Evolutionary conservation across 2,797 vertebrate genomes (phyloP).

Genomic region (Mus caroli): DNA sequence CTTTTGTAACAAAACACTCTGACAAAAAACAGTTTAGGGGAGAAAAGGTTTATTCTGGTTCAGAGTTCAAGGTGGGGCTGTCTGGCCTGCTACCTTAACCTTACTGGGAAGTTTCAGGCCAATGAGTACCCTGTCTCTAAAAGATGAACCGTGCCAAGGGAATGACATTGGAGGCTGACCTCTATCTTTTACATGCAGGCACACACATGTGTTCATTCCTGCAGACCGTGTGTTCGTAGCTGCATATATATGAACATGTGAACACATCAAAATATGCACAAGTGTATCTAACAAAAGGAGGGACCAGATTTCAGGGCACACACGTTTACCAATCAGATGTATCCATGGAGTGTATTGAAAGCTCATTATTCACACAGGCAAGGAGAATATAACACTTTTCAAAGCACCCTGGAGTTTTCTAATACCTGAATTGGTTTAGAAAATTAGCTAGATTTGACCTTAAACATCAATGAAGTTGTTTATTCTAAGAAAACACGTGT

Average conservation of each 20-base stretch:
- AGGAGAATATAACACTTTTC: not conserved
- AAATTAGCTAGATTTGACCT: constrained; percentile 32
- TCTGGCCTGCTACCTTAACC: not conserved
- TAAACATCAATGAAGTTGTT: not conserved
- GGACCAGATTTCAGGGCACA: not conserved
- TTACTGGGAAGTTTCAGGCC: not conserved
- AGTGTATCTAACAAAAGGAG: not conserved
- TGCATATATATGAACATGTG: not conserved
- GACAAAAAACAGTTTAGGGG: not conserved
- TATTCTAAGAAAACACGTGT: constrained; percentile 9
- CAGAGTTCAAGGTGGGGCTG: not conserved
- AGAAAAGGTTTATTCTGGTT: not conserved
- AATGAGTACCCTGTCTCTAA: not conserved
- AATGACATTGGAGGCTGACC: not conserved
- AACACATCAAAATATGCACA: not conserved
- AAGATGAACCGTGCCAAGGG: too few species aligned
- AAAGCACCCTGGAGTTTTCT: not conserved
- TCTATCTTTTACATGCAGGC: not conserved
- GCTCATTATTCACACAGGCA: not conserved
- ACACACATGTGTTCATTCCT: not conserved
- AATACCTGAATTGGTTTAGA: not conserved
- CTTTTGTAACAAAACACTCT: not conserved
- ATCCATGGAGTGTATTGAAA: not conserved
- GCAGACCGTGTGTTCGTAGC: not conserved
- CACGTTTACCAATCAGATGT: not conserved